Base-by-base conservation (phyloP, 2,888 invertebrate species). In the Tenthredo scrophulariae region DNA sequence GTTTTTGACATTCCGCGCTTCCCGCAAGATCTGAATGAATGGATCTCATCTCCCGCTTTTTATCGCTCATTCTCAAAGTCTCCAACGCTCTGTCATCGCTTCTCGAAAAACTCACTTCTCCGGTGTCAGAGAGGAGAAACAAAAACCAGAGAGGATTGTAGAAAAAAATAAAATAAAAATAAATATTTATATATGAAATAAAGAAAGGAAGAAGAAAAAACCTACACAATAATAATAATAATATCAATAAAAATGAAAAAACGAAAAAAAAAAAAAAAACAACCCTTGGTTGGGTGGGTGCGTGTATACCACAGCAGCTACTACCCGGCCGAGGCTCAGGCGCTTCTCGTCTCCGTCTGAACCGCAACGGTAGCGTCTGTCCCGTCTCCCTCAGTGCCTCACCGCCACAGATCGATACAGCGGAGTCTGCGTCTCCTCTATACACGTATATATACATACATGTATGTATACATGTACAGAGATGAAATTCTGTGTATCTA, bases 341-440 rank as follows among this genome's bases (percentile, higher is more conserved):
- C 15, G 22, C 26, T 75, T 37, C 40, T 37, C 70, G 43, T 50
- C 22, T 82, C 84, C 46, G 26, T 84, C 79, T 50, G 62, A 26
- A 72, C 86, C 86, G 83, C 86, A 72, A 65, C 18, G 33, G 26
- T 74, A 29, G 65, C 84, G 84, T 84, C 85, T 79, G 18, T 43
- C 15, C 65, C 84, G 85, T 84, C 86, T 84, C 84, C 70, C 84
- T 80, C 85, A 84, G 84, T 62, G 29, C 83, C 83, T 86, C 85
- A 80, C 87, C 83, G 79, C 83, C 72, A 72, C 87, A 90, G 91
- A 92, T 93, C 93, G 93, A 93, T 93, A 93, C 88, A 92, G 89
- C 91, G 92, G 93, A 92, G 93, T 92, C 93, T 93, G 93, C 93
- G 93, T 93, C 91, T 92, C 91, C 89, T 65, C 54, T 54, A 43